phyloP scores from a whole-genome alignment of 64 coral and sea anemone species.

The Cladopsammia gracilis region DNA sequence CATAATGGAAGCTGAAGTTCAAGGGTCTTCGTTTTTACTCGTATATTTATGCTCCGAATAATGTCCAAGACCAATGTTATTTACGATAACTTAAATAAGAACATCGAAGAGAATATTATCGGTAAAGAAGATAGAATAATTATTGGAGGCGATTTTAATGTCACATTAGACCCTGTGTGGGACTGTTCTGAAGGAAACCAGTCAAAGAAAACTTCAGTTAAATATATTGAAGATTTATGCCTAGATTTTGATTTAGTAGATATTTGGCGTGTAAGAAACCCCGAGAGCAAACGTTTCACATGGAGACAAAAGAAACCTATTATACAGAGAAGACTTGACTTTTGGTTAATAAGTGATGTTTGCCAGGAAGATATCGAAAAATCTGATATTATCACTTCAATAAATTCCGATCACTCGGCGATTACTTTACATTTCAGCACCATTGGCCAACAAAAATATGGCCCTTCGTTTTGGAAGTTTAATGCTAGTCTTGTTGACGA shows the following conservation, averaged over 20 bases:
- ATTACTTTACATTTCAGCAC: conserved; percentile 21
- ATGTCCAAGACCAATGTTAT: neutral
- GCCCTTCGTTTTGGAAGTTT: conserved; percentile 39
- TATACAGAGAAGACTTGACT: neutral
- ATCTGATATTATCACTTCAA: conserved; percentile 13
- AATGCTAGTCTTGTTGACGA: conserved; percentile 5
- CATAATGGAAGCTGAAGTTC: conserved; percentile 5
- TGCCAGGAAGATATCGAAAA: neutral
- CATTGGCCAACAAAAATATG: neutral
- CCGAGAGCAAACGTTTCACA: neutral
- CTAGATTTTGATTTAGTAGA: neutral
- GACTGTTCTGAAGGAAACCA: too few relatives aligned
- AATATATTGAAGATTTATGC: neutral
- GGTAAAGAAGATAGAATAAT: too few relatives aligned
- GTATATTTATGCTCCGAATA: neutral
- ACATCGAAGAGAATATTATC: too few relatives aligned
- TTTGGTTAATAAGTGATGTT: neutral
- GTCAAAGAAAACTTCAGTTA: too few relatives aligned
- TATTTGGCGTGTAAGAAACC: conserved; percentile 5
- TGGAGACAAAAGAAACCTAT: neutral
- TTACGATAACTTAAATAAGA: neutral
- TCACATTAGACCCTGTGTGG: too few relatives aligned
- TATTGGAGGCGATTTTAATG: too few relatives aligned
- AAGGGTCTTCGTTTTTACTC: conserved; percentile 1
- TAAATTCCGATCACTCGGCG: conserved; percentile 35